Percentiles rank a stretch among this genome's conserved stretches.
Conservation (phyloP, 2,113 vertebrate species). For the Empidonax alnorum region DNA sequence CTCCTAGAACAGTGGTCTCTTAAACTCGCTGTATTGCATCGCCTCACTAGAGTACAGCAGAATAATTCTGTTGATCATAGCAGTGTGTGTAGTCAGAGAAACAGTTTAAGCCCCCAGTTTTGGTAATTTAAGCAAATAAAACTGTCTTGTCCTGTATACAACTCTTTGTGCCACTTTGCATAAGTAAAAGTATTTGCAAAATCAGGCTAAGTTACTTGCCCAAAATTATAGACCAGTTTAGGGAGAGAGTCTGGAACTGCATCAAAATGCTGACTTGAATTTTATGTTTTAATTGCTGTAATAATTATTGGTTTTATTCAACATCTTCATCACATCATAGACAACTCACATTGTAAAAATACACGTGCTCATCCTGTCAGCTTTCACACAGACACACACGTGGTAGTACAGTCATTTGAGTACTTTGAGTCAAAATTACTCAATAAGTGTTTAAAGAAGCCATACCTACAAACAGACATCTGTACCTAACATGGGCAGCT, state of each 20-base stretch:
- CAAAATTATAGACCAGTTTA: not conserved
- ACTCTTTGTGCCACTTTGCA: not conserved
- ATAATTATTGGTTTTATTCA: conserved; percentile 22
- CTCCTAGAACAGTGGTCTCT: not conserved
- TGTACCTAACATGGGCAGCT: not conserved
- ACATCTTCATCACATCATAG: not conserved
- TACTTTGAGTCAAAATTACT: conserved; percentile 18
- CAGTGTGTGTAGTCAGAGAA: not conserved
- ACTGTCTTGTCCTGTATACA: accelerated
- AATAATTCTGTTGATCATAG: not conserved
- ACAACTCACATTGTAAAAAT: not conserved
- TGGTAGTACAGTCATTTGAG: not conserved
- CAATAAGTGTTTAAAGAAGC: not conserved
- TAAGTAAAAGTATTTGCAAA: not conserved
- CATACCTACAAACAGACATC: not conserved
- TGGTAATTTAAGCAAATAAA: not conserved
- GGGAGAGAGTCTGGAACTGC: not conserved
- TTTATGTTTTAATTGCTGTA: conserved; percentile 31
- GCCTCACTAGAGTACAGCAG: not conserved
- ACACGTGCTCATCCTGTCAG: not conserved
- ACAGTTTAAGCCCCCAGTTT: not conserved
- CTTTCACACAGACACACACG: not conserved
- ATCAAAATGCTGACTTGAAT: conserved; percentile 20
- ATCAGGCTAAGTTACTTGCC: not conserved
- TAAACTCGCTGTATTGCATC: not conserved